Percentiles rank a stretch among this genome's conserved stretches.
Evolutionary conservation across 2,113 vertebrate genomes (phyloP).

Genomic region (Tautogolabrus adspersus): DNA sequence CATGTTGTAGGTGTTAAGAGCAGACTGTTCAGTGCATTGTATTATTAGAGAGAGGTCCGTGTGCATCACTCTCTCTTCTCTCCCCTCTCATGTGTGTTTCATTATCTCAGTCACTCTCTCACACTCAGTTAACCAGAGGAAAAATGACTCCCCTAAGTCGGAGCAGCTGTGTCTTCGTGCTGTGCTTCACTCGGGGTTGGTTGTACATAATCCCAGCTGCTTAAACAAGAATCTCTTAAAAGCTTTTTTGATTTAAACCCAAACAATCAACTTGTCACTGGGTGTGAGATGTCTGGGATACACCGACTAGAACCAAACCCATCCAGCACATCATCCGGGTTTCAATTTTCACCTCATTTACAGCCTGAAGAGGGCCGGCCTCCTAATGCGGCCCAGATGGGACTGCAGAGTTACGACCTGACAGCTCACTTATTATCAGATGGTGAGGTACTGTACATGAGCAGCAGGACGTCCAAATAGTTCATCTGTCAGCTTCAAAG

Average conservation of each 20-base stretch:
- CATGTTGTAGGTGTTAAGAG: background rate
- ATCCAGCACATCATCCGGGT: background rate
- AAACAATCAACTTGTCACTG: slow-evolving; percentile 38
- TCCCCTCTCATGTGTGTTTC: background rate
- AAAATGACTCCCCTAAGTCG: slow-evolving; percentile 4
- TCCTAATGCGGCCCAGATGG: slow-evolving; percentile 46
- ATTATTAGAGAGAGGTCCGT: background rate
- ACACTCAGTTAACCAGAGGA: background rate
- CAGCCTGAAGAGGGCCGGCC: slow-evolving; percentile 10
- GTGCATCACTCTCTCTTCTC: background rate
- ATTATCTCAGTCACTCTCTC: slow-evolving; percentile 8
- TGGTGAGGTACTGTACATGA: background rate
- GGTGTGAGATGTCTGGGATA: background rate
- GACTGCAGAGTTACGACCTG: slow-evolving; percentile 1
- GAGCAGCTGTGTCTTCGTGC: slow-evolving; percentile 22
- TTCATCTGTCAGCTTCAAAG: slow-evolving; percentile 7
- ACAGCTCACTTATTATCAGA: slow-evolving; percentile 16
- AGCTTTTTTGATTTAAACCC: slow-evolving; percentile 41
- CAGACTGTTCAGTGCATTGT: background rate
- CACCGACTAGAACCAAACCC: background rate
- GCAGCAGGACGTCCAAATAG: slow-evolving; percentile 46
- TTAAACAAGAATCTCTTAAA: slow-evolving; percentile 9
- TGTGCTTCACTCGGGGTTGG: background rate
- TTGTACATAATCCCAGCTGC: background rate
- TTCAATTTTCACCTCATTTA: slow-evolving; percentile 58